A percentile compares a stretch with the other conserved stretches of the same genome.
phyloP scores from a whole-genome alignment of 2,797 vertebrate species.

The Pteronotus mesoamericanus region DNA sequence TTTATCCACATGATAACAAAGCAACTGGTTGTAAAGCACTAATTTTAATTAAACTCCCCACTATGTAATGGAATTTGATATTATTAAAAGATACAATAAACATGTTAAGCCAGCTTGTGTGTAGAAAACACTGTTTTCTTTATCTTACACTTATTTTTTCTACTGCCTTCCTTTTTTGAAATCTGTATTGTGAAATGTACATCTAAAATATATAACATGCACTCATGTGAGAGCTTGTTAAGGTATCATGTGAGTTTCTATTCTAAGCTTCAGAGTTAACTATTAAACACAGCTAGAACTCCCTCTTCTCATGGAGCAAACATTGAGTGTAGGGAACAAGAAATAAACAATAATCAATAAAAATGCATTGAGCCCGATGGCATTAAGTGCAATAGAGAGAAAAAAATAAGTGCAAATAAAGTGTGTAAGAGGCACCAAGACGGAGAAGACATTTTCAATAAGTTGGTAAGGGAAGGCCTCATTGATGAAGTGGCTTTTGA shows the following conservation, averaged over 20 bases:
- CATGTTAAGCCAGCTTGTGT: neutral
- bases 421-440: neutral
- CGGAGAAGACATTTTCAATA: neutral
- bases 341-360: neutral
- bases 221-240: neutral
- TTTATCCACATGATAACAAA: neutral
- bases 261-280: neutral
- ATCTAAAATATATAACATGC: neutral
- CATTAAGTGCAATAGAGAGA: neutral
- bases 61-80: neutral
- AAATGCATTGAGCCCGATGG: neutral
- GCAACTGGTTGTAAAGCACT: neutral
- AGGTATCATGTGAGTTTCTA: neutral
- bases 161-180: neutral
- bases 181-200: neutral
- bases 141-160: neutral
- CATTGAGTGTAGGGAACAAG: neutral
- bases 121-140: neutral
- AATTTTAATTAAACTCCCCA: neutral
- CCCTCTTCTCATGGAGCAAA: neutral
- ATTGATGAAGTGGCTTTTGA: neutral
- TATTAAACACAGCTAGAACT: neutral
- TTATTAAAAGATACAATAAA: neutral
- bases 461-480: neutral
- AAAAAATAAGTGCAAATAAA: neutral